Conservation (phyloP, 23 tunicate genomes). For the Trididemnum miniatum region DNA sequence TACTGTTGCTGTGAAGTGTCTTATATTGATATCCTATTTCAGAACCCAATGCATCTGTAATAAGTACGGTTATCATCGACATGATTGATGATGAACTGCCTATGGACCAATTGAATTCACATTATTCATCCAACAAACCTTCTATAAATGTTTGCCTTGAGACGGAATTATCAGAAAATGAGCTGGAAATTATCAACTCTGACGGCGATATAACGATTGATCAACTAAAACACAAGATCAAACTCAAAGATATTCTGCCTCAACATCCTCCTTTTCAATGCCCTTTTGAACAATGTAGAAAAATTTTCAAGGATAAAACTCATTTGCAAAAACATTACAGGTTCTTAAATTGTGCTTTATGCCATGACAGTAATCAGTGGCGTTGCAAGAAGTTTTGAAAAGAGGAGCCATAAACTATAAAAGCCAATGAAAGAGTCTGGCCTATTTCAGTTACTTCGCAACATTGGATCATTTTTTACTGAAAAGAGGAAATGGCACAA, state of each 20-base stretch:
- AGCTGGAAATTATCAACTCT: not conserved
- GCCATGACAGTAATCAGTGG: too few species aligned
- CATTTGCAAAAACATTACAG: conserved; percentile 20
- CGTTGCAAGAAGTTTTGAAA: too few species aligned
- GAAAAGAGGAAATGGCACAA: too few species aligned
- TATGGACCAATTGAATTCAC: not conserved
- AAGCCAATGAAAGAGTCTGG: too few species aligned
- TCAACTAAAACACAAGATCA: too few species aligned
- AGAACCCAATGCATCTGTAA: not conserved
- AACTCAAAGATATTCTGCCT: not conserved
- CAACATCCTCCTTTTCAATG: not conserved
- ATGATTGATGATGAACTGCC: conserved; percentile 1
- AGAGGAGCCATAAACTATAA: too few species aligned
- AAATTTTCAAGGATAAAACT: conserved; percentile 13
- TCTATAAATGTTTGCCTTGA: conserved; percentile 7
- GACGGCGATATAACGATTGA: not conserved
- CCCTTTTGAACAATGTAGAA: conserved; percentile 16
- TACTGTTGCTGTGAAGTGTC: too few species aligned
- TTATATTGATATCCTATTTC: too few species aligned
- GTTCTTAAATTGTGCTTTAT: too few species aligned
- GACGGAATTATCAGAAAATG: not conserved
- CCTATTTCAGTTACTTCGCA: too few species aligned
- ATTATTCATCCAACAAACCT: too few species aligned
- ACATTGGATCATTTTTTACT: too few species aligned
- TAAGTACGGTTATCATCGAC: conserved; percentile 7